phyloP scores from a whole-genome alignment of 2,888 invertebrate species.

The Hermodice carunculata region DNA sequence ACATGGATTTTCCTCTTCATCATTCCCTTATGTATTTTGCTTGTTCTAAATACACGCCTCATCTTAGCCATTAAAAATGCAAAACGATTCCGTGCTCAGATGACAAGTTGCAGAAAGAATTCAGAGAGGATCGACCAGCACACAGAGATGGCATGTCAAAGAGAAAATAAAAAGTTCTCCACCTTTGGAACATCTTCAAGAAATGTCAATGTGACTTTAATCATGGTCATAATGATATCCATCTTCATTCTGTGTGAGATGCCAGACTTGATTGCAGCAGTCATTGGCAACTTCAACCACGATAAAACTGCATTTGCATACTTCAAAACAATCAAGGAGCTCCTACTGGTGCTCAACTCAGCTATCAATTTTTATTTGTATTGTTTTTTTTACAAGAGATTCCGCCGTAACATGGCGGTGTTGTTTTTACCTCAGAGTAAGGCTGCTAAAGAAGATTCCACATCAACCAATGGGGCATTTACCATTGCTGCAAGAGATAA shows the following conservation, averaged over 20 bases:
- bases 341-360: slow-evolving; percentile 21
- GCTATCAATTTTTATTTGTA: slow-evolving; percentile 25
- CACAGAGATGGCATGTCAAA: background rate
- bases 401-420: background rate
- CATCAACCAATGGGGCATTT: no score
- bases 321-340: slow-evolving; percentile 14
- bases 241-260: slow-evolving; percentile 21
- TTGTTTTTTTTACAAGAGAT: slow-evolving; percentile 17
- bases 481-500: no score
- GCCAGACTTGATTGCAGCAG: slow-evolving; percentile 24
- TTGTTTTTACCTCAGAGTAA: no score
- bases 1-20: slow-evolving; percentile 17
- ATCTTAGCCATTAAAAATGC: slow-evolving; percentile 7
- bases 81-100: background rate
- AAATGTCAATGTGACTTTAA: slow-evolving; percentile 7
- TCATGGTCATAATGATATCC: slow-evolving; percentile 20
- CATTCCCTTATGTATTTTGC: slow-evolving; percentile 9
- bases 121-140: background rate
- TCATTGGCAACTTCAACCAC: slow-evolving; percentile 12
- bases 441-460: no score
- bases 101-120: slow-evolving; percentile 7
- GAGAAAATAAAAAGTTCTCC: background rate
- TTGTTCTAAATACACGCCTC: slow-evolving; percentile 12
- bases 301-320: slow-evolving; percentile 6
- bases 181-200: background rate